phyloP scores from a whole-genome alignment of 2,888 invertebrate genomes.

The Sepioteuthis lessoniana region DNA sequence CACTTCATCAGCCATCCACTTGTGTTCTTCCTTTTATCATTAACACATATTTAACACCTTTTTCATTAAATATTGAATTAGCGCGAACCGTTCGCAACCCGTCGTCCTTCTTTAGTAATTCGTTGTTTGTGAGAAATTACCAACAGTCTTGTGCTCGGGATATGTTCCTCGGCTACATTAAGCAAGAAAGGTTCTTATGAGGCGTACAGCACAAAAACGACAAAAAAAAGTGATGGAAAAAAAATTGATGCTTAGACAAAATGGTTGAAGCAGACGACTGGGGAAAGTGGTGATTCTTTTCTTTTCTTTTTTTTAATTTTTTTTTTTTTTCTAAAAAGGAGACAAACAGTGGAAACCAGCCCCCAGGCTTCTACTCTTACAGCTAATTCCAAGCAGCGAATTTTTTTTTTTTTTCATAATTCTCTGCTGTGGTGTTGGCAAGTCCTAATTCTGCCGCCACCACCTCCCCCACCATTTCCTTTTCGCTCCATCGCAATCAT shows the following conservation, averaged over 20 bases:
- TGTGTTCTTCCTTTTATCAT: background rate
- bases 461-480: background rate
- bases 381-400: background rate
- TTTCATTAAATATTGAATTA: background rate
- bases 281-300: background rate
- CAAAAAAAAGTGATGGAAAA: background rate
- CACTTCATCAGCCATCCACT: no score
- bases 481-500: background rate
- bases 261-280: background rate
- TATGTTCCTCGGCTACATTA: background rate
- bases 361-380: conserved; percentile 18
- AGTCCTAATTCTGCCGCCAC: background rate
- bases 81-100: background rate
- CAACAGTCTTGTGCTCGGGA: background rate
- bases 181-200: background rate
- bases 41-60: background rate
- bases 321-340: background rate
- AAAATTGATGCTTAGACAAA: background rate
- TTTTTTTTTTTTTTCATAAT: background rate
- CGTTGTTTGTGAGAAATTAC: background rate
- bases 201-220: background rate
- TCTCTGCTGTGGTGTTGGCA: conserved; percentile 1
- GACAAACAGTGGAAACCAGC: background rate
- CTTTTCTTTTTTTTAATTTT: no score
- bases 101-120: background rate